Conservation (phyloP, 2,113 vertebrate species). For the Toxostoma redivivum region DNA sequence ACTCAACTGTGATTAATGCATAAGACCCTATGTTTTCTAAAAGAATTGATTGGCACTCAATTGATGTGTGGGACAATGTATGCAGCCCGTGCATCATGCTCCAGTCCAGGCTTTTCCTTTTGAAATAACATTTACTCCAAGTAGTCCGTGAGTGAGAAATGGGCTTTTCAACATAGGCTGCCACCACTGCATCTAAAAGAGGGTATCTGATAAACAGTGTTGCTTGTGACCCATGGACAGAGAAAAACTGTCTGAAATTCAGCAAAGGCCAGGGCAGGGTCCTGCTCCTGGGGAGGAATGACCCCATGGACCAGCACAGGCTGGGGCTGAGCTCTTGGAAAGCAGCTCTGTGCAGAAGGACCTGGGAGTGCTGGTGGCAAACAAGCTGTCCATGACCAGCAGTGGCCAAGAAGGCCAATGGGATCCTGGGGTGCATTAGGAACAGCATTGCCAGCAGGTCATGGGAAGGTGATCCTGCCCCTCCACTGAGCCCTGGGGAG, state of each 20-base stretch:
- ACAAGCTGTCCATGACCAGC: background rate
- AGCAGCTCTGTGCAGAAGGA: background rate
- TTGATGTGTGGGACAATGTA: background rate
- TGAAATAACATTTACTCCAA: background rate
- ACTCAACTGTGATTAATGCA: background rate
- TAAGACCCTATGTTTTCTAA: background rate
- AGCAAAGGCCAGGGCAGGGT: too few relatives aligned
- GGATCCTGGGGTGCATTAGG: background rate
- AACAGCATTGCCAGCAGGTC: background rate
- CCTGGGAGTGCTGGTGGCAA: background rate
- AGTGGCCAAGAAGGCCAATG: background rate
- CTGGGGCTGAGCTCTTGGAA: background rate
- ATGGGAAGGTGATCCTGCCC: background rate
- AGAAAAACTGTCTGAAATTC: background rate
- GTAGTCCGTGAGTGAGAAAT: background rate
- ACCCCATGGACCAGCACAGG: background rate
- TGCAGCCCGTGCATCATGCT: background rate
- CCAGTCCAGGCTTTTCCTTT: background rate
- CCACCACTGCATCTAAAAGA: background rate
- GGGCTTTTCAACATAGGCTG: background rate
- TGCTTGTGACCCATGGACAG: background rate
- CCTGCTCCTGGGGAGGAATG: background rate
- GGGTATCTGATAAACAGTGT: background rate
- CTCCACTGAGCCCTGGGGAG: background rate
- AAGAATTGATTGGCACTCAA: accelerated